phyloP scores from a whole-genome alignment of 2,113 vertebrate species.

The Sialia sialis region DNA sequence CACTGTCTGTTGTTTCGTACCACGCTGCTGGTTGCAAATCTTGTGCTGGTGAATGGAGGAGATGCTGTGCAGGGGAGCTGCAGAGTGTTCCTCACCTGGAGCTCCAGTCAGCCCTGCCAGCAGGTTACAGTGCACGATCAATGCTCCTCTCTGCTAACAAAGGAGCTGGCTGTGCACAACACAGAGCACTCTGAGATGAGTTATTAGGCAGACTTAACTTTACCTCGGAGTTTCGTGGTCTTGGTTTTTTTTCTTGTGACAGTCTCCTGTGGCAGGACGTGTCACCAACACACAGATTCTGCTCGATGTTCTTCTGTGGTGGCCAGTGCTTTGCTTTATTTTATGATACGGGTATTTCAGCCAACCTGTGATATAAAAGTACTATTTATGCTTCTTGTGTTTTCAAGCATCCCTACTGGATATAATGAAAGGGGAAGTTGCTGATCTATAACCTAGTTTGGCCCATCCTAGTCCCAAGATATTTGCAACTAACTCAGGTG shows the following conservation, averaged over 20 bases:
- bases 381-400: neutral
- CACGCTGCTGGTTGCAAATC: neutral
- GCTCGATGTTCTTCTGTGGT: neutral
- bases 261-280: neutral
- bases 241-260: neutral
- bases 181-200: neutral
- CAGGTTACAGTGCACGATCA: neutral
- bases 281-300: neutral
- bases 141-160: neutral
- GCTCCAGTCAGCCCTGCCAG: slow-evolving; percentile 13
- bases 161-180: neutral
- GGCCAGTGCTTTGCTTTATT: neutral
- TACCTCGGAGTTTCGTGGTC: neutral
- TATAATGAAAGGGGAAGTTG: neutral
- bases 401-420: neutral
- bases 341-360: neutral
- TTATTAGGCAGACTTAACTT: neutral
- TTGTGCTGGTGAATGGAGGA: neutral
- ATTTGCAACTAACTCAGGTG: neutral
- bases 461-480: neutral
- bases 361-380: neutral
- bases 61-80: neutral
- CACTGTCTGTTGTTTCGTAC: neutral
- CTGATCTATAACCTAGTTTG: neutral
- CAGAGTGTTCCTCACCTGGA: neutral